These are phyloP conservation scores for Orchesella flavescens DNA, from an alignment of 2,888 invertebrate genomes.

Conservation along the genomic window DNA sequence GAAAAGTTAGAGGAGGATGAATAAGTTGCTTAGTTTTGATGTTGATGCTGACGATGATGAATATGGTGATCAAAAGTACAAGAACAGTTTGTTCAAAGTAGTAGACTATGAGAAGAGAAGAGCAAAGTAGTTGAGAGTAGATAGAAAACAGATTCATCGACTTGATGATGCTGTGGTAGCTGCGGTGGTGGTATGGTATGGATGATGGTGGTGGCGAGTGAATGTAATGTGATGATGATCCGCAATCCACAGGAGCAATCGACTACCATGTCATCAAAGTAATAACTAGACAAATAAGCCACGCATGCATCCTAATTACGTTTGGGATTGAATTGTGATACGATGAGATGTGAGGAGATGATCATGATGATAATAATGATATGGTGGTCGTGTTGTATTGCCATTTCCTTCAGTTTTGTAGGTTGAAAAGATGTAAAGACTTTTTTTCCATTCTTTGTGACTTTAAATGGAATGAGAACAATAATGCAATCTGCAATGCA, in stretches of 20 bases:
- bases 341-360: constrained; percentile 12
- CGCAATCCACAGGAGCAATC: constrained; percentile 60
- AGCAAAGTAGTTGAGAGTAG: constrained; percentile 5
- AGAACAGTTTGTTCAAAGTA: constrained; percentile 21
- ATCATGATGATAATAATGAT: constrained; percentile 31
- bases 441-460: neutral
- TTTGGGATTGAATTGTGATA: constrained; percentile 33
- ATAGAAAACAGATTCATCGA: constrained; percentile 28
- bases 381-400: neutral
- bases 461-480: too few species aligned
- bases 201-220: constrained; percentile 43
- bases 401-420: neutral
- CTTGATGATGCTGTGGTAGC: constrained; percentile 46
- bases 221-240: constrained; percentile 51
- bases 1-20: constrained; percentile 11
- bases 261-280: constrained; percentile 61
- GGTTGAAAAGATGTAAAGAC: neutral
- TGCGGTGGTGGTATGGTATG: constrained; percentile 18
- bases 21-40: neutral
- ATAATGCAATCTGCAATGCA: neutral
- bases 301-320: constrained; percentile 63
- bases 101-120: constrained; percentile 1
- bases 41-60: constrained; percentile 35
- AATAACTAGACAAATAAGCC: constrained; percentile 62
- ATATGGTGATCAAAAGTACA: constrained; percentile 51